phyloP scores from a whole-genome alignment of 1,140 invertebrate genomes.

The Odontomachus brunneus region DNA sequence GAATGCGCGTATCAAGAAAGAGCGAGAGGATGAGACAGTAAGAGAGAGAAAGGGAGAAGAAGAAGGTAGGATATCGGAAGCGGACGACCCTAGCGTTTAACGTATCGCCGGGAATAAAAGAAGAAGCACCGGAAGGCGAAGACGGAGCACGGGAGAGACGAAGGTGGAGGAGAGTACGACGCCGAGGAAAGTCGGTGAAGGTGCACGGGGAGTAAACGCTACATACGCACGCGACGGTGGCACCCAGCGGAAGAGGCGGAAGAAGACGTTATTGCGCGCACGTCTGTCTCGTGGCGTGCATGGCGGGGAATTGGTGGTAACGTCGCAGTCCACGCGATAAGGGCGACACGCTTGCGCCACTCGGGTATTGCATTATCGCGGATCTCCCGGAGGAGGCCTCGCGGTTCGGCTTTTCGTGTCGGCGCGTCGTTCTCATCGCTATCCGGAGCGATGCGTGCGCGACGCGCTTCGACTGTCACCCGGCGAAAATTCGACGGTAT shows the following conservation, averaged over 20 bases:
- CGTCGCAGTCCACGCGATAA: slow-evolving; percentile 23
- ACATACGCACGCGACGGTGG: background rate
- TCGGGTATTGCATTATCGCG: background rate
- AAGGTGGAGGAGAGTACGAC: too few species aligned
- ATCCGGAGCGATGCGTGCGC: too few species aligned
- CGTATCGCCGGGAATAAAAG: too few species aligned
- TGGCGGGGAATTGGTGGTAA: slow-evolving; percentile 28
- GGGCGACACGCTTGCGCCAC: background rate
- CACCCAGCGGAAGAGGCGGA: slow-evolving; percentile 36
- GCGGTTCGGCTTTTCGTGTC: background rate
- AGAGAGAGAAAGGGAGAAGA: background rate
- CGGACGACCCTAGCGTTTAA: too few species aligned
- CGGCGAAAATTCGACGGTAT: background rate
- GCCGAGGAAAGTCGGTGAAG: background rate
- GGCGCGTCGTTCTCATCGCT: too few species aligned
- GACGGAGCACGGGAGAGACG: background rate
- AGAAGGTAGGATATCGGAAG: background rate
- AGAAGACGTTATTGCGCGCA: slow-evolving; percentile 42
- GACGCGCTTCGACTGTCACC: too few species aligned
- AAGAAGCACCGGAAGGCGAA: background rate
- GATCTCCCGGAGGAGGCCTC: background rate
- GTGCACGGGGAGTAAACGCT: background rate
- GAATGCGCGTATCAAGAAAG: background rate
- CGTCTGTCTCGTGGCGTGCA: slow-evolving; percentile 12
- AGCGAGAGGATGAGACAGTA: background rate